Evolutionary conservation across 2,797 vertebrate species (phyloP).

Genomic region (Malurus leucopterus): DNA sequence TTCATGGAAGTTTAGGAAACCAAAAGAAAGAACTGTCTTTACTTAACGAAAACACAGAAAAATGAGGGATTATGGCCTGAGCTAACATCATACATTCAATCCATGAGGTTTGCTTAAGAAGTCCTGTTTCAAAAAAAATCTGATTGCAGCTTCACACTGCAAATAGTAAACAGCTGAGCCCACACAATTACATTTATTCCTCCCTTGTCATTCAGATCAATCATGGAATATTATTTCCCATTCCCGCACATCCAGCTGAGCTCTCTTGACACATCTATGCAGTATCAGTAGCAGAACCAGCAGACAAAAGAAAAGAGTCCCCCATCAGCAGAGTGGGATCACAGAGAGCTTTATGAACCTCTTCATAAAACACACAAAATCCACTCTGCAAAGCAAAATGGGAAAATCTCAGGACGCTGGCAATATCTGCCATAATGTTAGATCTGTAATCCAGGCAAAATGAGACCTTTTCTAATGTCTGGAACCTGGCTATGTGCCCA

Average conservation of each 20-base stretch:
- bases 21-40: background rate
- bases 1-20: background rate
- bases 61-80: background rate
- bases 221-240: background rate
- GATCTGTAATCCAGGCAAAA: background rate
- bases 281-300: background rate
- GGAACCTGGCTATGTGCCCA: background rate
- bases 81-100: rapidly evolving
- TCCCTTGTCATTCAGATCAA: background rate
- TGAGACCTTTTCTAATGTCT: background rate
- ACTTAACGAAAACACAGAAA: background rate
- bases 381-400: background rate
- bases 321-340: background rate
- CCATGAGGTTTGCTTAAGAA: background rate
- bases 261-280: background rate
- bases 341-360: background rate
- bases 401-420: background rate
- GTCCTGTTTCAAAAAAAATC: background rate
- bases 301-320: background rate
- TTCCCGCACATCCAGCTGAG: rapidly evolving
- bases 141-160: background rate
- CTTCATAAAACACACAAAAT: background rate
- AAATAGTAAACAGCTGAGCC: background rate
- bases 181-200: background rate
- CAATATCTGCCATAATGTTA: background rate